Evolutionary conservation across 2,888 invertebrate genomes (phyloP).

Genomic region (Conchocele bisecta): DNA sequence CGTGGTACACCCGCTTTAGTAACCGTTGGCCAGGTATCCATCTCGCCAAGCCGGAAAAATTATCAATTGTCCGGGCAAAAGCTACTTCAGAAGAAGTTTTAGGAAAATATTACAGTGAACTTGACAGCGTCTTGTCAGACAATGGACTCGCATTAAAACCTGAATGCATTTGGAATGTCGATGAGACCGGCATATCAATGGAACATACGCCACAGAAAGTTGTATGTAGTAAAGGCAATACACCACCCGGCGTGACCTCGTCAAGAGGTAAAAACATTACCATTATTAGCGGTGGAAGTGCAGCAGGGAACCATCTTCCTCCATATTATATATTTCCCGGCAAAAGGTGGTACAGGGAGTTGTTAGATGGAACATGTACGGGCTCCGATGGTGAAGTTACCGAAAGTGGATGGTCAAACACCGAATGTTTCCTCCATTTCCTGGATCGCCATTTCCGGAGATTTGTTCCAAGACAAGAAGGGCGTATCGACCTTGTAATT

Average conservation of each 20-base stretch:
- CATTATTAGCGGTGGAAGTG: slow-evolving; percentile 38
- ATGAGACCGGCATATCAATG: slow-evolving; percentile 26
- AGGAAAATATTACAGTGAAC: slow-evolving; percentile 19
- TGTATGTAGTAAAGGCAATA: slow-evolving; percentile 19
- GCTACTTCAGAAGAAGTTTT: slow-evolving; percentile 16
- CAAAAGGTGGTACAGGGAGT: slow-evolving; percentile 18
- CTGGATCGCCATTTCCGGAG: slow-evolving; percentile 24
- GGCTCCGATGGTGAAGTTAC: slow-evolving; percentile 27
- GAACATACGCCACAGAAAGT: slow-evolving; percentile 26
- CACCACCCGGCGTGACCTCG: slow-evolving; percentile 28
- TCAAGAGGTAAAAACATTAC: slow-evolving; percentile 29
- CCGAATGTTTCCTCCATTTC: slow-evolving; percentile 15
- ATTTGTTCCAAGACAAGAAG: slow-evolving; percentile 3
- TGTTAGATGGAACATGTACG: slow-evolving; percentile 11
- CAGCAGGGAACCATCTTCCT: slow-evolving; percentile 29
- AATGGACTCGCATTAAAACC: slow-evolving; percentile 14
- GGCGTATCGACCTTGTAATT: slow-evolving; percentile 17
- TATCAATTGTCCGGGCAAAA: slow-evolving; percentile 34
- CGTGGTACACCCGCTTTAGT: slow-evolving; percentile 31
- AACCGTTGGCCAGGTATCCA: slow-evolving; percentile 18
- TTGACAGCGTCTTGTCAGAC: neutral
- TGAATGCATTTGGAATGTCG: slow-evolving; percentile 38
- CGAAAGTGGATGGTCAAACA: slow-evolving; percentile 38
- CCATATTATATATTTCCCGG: slow-evolving; percentile 47
- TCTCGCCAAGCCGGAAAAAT: slow-evolving; percentile 22